Evolutionary conservation across 1,140 invertebrate species (phyloP).

Genomic region (Scaptodrosophila lebanonensis): DNA sequence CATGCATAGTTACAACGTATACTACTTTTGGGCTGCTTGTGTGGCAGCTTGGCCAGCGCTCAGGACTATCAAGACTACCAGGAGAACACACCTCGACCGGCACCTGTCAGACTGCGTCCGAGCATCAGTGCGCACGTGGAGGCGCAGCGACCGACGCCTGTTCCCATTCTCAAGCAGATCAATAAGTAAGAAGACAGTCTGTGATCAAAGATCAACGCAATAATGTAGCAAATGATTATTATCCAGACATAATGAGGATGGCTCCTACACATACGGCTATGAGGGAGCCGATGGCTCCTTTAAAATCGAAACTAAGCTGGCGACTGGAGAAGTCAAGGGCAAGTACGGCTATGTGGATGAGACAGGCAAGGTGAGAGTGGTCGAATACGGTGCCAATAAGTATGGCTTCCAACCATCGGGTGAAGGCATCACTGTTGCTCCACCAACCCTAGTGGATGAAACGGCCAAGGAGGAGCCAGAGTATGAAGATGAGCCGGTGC

Average conservation of each 20-base stretch:
- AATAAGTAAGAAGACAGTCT: conserved; percentile 81
- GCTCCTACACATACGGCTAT: conserved; percentile 91
- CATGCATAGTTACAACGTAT: conserved; percentile 52
- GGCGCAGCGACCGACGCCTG: conserved; percentile 81
- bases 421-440: conserved; percentile 90
- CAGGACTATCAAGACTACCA: conserved; percentile 82
- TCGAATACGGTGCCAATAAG: conserved; percentile 92
- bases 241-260: conserved; percentile 88
- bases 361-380: conserved; percentile 85
- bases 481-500: conserved; percentile 77
- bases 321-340: conserved; percentile 87
- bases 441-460: conserved; percentile 87
- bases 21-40: conserved; percentile 48
- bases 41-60: conserved; percentile 70
- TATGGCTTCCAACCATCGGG: conserved; percentile 91
- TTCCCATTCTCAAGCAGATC: conserved; percentile 90
- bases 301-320: conserved; percentile 90
- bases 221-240: not conserved
- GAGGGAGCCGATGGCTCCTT: conserved; percentile 90
- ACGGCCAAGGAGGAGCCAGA: conserved; percentile 79
- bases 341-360: conserved; percentile 93
- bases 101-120: conserved; percentile 77
- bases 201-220: not conserved
- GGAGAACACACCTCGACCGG: conserved; percentile 78
- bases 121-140: conserved; percentile 77